A percentile compares a stretch with the other conserved stretches of the same genome.
Evolutionary conservation across 2,888 invertebrate species (phyloP).

Genomic region (Saturnia japonica): DNA sequence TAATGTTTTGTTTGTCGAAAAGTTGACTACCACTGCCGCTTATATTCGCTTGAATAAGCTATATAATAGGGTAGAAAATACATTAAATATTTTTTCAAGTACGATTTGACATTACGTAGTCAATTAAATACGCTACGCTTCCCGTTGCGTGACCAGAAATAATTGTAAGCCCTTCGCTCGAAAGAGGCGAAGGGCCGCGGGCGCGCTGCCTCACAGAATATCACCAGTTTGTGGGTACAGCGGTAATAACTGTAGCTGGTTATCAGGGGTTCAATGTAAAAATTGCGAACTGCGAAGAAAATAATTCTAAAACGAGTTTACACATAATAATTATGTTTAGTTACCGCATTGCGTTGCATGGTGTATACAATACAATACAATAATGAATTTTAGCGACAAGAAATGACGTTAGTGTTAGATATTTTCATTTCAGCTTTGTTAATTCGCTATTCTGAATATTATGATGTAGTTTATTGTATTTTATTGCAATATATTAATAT

Average conservation of each 20-base stretch:
- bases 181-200: background rate
- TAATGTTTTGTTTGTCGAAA: background rate
- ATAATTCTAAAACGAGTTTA: background rate
- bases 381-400: no score
- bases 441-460: no score
- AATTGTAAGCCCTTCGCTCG: background rate
- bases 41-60: background rate
- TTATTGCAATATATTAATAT: no score
- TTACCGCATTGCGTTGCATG: no score
- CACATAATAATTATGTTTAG: background rate
- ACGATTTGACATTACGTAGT: background rate
- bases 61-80: background rate
- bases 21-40: background rate
- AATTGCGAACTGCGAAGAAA: background rate
- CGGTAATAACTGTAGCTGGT: background rate
- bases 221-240: background rate
- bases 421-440: no score
- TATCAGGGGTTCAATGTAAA: background rate
- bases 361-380: no score
- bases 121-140: constrained; percentile 7
- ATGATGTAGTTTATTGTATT: no score
- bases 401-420: no score
- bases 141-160: constrained; percentile 5
- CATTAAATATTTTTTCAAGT: constrained; percentile 7
- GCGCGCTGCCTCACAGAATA: background rate